Percentiles rank a stretch among this genome's conserved stretches.
These are phyloP conservation scores for Barbus barbus DNA, from an alignment of 2,113 vertebrate species.

Conservation along the genomic window DNA sequence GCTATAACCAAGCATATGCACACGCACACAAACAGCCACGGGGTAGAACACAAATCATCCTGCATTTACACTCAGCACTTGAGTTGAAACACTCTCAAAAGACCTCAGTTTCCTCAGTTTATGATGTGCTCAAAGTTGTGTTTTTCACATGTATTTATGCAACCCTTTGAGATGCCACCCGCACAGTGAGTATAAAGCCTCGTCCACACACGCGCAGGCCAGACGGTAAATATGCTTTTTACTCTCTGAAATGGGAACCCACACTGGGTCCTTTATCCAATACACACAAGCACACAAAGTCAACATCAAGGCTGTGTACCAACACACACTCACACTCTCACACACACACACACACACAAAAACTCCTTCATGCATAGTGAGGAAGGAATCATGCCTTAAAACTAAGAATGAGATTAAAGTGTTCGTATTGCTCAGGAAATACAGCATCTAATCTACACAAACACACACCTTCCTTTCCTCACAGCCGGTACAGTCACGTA, in stretches of 20 bases:
- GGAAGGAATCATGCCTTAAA: slow-evolving; percentile 12
- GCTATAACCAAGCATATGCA: background rate
- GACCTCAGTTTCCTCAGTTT: background rate
- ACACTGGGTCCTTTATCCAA: slow-evolving; percentile 11
- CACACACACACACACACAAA: too few relatives aligned
- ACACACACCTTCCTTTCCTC: slow-evolving; percentile 20
- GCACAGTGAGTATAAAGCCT: background rate
- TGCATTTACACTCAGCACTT: background rate
- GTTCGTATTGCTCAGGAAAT: background rate
- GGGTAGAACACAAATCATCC: background rate
- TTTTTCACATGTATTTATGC: slow-evolving; percentile 3
- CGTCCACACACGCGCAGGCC: slow-evolving; percentile 8
- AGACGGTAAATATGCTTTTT: slow-evolving; percentile 21
- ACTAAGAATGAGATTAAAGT: slow-evolving; percentile 18
- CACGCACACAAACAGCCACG: background rate
- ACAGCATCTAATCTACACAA: background rate
- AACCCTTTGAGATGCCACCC: background rate
- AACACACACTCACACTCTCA: slow-evolving; percentile 29
- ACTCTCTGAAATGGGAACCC: slow-evolving; percentile 7
- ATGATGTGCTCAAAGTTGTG: background rate
- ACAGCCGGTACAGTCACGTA: background rate
- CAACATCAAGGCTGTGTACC: slow-evolving; percentile 18
- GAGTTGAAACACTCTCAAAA: slow-evolving; percentile 1
- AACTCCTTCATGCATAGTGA: background rate
- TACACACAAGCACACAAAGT: background rate